Evolutionary conservation across 1,140 invertebrate genomes (phyloP).

Genomic region (Metaphire vulgaris): DNA sequence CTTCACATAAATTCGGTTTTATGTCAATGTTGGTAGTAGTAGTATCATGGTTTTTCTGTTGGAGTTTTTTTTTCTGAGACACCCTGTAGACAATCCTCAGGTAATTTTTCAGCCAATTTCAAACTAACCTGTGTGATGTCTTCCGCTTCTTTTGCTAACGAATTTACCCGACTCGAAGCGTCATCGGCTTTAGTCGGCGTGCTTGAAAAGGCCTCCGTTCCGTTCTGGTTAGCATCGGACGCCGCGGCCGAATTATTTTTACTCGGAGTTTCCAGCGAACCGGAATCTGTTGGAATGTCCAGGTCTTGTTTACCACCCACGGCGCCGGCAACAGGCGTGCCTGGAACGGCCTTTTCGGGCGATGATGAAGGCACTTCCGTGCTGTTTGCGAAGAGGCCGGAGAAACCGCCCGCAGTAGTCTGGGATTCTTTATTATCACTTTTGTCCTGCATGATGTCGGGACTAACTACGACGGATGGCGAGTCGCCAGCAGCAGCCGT

Average conservation of each 20-base stretch:
- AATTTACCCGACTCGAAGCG: neutral
- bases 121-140: too few species aligned
- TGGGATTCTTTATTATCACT: too few species aligned
- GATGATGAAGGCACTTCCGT: neutral
- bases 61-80: neutral
- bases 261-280: neutral
- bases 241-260: neutral
- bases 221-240: neutral
- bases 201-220: neutral
- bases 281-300: neutral
- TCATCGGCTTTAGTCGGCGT: neutral
- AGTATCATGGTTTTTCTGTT: neutral
- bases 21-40: neutral
- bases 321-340: neutral
- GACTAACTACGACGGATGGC: neutral
- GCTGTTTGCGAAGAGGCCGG: neutral
- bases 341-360: neutral
- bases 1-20: neutral
- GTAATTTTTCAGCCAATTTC: too few species aligned
- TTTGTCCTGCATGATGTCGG: neutral
- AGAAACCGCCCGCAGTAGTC: neutral
- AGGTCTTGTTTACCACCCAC: neutral
- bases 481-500: neutral
- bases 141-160: too few species aligned
- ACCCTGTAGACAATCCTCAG: neutral